Base-by-base conservation (phyloP, 2,888 invertebrate genomes). In the Proisotoma minuta region DNA sequence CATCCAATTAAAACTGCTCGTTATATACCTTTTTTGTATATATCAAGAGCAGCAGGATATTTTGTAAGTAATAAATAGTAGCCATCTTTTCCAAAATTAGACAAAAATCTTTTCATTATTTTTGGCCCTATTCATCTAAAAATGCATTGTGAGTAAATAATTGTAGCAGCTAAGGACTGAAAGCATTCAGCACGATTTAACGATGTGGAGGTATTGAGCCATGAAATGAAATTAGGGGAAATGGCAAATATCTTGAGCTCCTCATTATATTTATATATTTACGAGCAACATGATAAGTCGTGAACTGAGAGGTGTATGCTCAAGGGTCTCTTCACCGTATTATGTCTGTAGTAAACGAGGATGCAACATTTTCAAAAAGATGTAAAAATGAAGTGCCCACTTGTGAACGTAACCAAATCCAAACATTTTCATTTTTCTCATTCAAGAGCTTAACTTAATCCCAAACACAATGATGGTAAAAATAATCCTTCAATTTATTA, bases 221-320 rank as follows among this genome's bases (percentile, higher is more conserved):
- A 29, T 54, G 39, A 34, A 54, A 54, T 54, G 53, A 54, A 54
- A 54, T 54, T 34, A 51, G 53, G 53, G 53, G 22, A 54, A 54
- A 43, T n/a, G 43, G 18, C 5, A 43, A 15, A 43, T 12, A 5
- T n/a, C 18, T 43, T 24, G 49, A 49, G 49, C 49, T 54, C 39
- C 39, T 29, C 15, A 23, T 39, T 34, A 27, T 22, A 4, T 12
- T n/a, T 5, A 12, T 43, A n/a, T n/a, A n/a, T n/a, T 12, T 5
- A 4, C 5, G 43, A 43, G 43, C 10, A 43, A 4, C 5, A 43
- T 5, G 4, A 43, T 20, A 5, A 12, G 18, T 12, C 43, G 43
- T 20, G 43, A 43, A 20, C 20, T 43, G 10, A 5, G 43, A 43
- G 43, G 10, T 43, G 43, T 12, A 43, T 43, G 43, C 43, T 43